Base-by-base conservation (phyloP, 2,888 invertebrate species). In the Meandrusa payeni region DNA sequence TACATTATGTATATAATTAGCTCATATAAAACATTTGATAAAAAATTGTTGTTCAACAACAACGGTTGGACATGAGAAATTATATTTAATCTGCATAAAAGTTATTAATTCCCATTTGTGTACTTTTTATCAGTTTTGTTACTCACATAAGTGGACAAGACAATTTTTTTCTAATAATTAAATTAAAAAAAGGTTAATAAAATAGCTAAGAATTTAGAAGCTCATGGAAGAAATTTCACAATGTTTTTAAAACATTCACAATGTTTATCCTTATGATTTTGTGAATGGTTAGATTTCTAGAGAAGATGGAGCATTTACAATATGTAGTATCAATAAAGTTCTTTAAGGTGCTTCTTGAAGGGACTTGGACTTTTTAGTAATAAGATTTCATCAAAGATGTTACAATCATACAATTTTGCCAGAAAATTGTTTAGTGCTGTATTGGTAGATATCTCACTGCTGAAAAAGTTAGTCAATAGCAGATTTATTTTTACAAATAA, bases 331-430 rank as follows among this genome's bases (percentile, higher is more conserved):
- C 77, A 94, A 96, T 74, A 91, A 92, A 61, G 90, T 97, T 32
- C 81, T 97, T 11, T 73, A 97, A 26, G 97, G 97, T 76, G 95
- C 94, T 0, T 97, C 97, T 2, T 97, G 97, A 64, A 96, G 96
- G 80, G 96, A 93, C 0, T 78, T 96, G 29, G 97, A 0, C 91
- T 93, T 55, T 66, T 95, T 10, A 64, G 68, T 0, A 92, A 91
- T 65, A 89, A 87, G 50, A 90, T 93, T 57, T 88, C 90, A 0
- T 64, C 88, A 1, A 91, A 91, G 64, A 91, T 93, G 72, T 72
- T 96, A 5, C 82, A 89, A 45, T 95, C 96, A 0, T 95, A 93
- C 69, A 91, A 94, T 20, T 89, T 89, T 47, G 73, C 96, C 73
- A 91, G 90, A 38, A 93, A 92, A 73, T 78, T 97, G 6, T 90